Evolutionary conservation across 2,113 vertebrate genomes (phyloP), one percentile per base, ranked within the genome.

Genomic region (Saccopteryx bilineata): DNA sequence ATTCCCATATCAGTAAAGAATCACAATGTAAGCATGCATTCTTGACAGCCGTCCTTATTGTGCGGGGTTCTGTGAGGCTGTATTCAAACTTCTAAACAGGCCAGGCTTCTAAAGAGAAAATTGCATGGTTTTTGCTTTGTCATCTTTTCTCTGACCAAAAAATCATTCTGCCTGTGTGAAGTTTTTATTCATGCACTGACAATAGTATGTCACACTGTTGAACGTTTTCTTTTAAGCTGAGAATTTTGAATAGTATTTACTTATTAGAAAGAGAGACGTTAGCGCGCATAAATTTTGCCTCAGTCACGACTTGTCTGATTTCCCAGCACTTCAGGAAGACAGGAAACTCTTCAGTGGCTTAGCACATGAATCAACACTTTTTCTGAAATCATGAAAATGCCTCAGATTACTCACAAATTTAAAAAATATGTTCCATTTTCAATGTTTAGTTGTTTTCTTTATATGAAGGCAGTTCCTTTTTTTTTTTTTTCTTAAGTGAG

Each of bases 1-100:
- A 90, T 93, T 68, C 92, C 46, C 15, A 1, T 54, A 80, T 74
- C 61, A 95, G 26, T 84, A 79, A 92, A 79, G 60, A 60, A 80
- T 65, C 39, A 74, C 33, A 39, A 19, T 48, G 48, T 10, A 76
- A 91, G 54, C 46, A 23, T 52, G 10, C 2, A 28, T 72, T 56
- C 28, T 31, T 13, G 5, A 81, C 19, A 31, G 21, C 26, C 60
- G 50, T 31, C 66, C 72, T 72, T 76, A 21, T 46, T 31, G 8
- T 74, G 39, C 60, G 33, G 39, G 26, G 17, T n/a, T 91, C 76
- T 68, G 11, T 39, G 23, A 46, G 28, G 11, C 65, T 60, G 9
- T 68, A 18, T 93, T 85, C 75, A 28, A 4, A 91, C 50, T 68
- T 94, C 15, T 23, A 1, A 87, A 68, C 10, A 72, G 78, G 79